These are phyloP conservation scores for Protodeltote pygarga DNA, from an alignment of 2,888 invertebrate genomes.

Conservation along the genomic window DNA sequence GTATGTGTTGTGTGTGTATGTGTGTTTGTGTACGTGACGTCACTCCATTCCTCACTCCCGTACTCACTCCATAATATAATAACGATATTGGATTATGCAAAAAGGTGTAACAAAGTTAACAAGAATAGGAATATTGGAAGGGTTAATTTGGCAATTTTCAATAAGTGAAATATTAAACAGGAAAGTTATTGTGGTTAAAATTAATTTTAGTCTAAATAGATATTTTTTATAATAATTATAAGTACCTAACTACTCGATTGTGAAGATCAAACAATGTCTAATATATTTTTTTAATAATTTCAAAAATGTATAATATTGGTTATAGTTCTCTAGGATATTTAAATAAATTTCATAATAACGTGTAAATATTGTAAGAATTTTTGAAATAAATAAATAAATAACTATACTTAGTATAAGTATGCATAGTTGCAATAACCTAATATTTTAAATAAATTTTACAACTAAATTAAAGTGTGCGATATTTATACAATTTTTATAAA, in stretches of 20 bases:
- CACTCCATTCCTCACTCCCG: constrained; percentile 55
- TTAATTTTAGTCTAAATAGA: constrained; percentile 62
- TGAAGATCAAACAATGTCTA: constrained; percentile 67
- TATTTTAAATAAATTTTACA: constrained; percentile 3
- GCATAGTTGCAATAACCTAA: constrained; percentile 25
- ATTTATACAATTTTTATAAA: constrained; percentile 7
- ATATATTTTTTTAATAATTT: constrained; percentile 52
- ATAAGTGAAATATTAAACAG: constrained; percentile 61
- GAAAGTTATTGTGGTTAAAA: constrained; percentile 69
- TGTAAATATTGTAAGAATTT: constrained; percentile 44
- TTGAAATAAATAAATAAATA: constrained; percentile 36
- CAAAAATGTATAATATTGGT: constrained; percentile 55
- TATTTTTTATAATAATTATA: constrained; percentile 63
- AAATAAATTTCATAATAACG: constrained; percentile 37
- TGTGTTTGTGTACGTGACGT: constrained; percentile 52
- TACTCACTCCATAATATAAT: constrained; percentile 45
- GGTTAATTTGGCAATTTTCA: constrained; percentile 79
- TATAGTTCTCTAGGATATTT: constrained; percentile 52
- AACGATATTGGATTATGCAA: constrained; percentile 54
- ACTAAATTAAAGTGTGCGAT: constrained; percentile 25
- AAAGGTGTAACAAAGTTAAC: constrained; percentile 71
- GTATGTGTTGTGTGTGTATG: constrained; percentile 53
- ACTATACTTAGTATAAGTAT: constrained; percentile 19
- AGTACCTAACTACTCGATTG: constrained; percentile 74
- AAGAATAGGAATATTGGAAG: constrained; percentile 72